Evolutionary conservation across 2,888 invertebrate species (phyloP), one percentile per base, ranked within the genome.

Genomic region (Automeris io): DNA sequence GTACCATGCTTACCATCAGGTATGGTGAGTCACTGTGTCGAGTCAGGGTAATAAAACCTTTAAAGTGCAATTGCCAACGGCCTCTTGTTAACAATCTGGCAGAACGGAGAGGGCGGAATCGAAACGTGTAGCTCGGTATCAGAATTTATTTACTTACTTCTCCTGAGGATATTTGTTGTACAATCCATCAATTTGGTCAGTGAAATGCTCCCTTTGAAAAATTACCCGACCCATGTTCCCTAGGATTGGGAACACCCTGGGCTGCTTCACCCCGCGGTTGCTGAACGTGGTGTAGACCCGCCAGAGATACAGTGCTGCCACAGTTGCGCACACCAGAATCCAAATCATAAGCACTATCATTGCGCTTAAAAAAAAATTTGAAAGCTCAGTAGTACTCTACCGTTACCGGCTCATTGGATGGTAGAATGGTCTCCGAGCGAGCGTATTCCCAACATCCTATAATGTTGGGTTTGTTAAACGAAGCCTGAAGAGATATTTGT

Each of bases 121-220:
- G n/a, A n/a, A n/a, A n/a, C n/a, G n/a, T n/a, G n/a, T n/a, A n/a
- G n/a, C n/a, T n/a, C 18, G 2, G 2, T 9, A 18, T 9, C 1
- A 9, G 9, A 6, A n/a, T 32, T 9, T 2, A 11, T 7, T 7
- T 7, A n/a, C 47, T 43, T 47, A 78, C 79, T 59, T 70, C 42
- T 79, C 71, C 11, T 58, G 49, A 1, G 71, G 66, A 40, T 65
- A 80, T 1, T 42, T 35, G 0, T 52, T 41, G 29, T 76, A 78
- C 1, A 51, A 22, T 0, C 44, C 47, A 1, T 40, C 2, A 0
- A 69, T 2, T 3, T 59, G 39, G 1, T 64, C 56, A 21, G 49
- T 29, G 2, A 59, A 42, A 11, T 66, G 61, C 1, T 58, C 54
- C 7, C 11, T 11, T 1, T 58, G 49, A 0, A 66, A 18, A 0